Evolutionary conservation across 2,113 vertebrate genomes (phyloP).

Genomic region (Nothobranchius kuhntae): DNA sequence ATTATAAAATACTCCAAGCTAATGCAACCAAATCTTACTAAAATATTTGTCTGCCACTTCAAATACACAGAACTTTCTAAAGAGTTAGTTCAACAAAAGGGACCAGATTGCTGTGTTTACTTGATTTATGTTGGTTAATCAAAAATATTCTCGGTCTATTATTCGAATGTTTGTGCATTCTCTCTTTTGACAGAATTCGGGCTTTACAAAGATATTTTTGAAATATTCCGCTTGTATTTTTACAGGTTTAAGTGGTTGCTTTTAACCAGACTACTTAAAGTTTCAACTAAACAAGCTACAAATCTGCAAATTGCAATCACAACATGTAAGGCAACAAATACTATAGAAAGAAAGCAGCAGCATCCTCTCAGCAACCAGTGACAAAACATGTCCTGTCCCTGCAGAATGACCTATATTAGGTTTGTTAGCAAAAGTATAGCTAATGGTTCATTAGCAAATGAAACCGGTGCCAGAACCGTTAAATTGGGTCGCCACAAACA

Average conservation of each 20-base stretch:
- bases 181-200: slow-evolving; percentile 49
- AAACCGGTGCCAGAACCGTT: slow-evolving; percentile 19
- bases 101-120: slow-evolving; percentile 62
- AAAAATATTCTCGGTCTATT: slow-evolving; percentile 62
- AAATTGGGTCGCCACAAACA: slow-evolving; percentile 36
- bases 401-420: not conserved
- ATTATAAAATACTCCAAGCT: slow-evolving; percentile 46
- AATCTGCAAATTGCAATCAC: slow-evolving; percentile 33
- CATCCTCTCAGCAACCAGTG: not conserved
- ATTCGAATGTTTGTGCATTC: slow-evolving; percentile 54
- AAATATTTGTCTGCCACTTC: slow-evolving; percentile 54
- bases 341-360: not conserved
- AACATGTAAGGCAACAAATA: slow-evolving; percentile 17
- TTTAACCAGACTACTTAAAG: slow-evolving; percentile 31
- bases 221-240: slow-evolving; percentile 31
- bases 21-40: slow-evolving; percentile 59
- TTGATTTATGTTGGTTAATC: slow-evolving; percentile 52
- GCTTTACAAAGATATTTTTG: slow-evolving; percentile 46
- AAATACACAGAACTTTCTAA: slow-evolving; percentile 57
- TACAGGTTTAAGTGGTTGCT: slow-evolving; percentile 26
- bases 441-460: slow-evolving; percentile 2
- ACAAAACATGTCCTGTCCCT: not conserved
- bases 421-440: not conserved
- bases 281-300: slow-evolving; percentile 25
- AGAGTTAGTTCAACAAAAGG: slow-evolving; percentile 51